Conservation (phyloP, 2,113 vertebrate species). For the Chlorodrepanis virens region DNA sequence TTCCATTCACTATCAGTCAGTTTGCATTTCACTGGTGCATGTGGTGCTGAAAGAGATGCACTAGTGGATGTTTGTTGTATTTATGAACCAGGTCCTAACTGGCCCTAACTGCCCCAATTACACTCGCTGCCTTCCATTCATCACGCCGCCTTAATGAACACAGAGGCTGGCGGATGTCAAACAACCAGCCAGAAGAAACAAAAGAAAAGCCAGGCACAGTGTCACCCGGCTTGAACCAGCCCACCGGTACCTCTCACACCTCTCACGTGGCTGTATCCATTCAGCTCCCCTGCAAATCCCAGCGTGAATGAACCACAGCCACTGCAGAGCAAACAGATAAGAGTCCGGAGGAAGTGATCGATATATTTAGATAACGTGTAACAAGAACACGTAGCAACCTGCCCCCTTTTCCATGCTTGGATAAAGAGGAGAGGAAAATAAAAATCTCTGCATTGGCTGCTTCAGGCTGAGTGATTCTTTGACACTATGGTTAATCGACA, state of each 20-base stretch:
- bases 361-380: conserved; percentile 54
- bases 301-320: conserved; percentile 40
- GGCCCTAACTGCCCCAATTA: neutral
- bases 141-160: neutral
- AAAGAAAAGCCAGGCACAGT: conserved; percentile 11
- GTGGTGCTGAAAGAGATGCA: neutral
- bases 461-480: conserved; percentile 13
- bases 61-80: neutral
- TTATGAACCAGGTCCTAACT: conserved; percentile 18
- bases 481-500: neutral
- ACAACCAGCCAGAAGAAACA: conserved; percentile 37
- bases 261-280: neutral
- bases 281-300: neutral
- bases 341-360: conserved; percentile 29
- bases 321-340: conserved; percentile 41
- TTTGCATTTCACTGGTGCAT: neutral
- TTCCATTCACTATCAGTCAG: neutral
- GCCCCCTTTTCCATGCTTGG: neutral
- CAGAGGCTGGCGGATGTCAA: conserved; percentile 9
- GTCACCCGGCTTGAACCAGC: conserved; percentile 9
- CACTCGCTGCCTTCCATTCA: conserved; percentile 7
- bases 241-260: neutral
- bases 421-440: neutral
- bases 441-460: neutral
- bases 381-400: conserved; percentile 50